Percentiles rank a stretch among this genome's conserved stretches.
Evolutionary conservation across 2,113 vertebrate species (phyloP).

Genomic region (Setophaga coronata): DNA sequence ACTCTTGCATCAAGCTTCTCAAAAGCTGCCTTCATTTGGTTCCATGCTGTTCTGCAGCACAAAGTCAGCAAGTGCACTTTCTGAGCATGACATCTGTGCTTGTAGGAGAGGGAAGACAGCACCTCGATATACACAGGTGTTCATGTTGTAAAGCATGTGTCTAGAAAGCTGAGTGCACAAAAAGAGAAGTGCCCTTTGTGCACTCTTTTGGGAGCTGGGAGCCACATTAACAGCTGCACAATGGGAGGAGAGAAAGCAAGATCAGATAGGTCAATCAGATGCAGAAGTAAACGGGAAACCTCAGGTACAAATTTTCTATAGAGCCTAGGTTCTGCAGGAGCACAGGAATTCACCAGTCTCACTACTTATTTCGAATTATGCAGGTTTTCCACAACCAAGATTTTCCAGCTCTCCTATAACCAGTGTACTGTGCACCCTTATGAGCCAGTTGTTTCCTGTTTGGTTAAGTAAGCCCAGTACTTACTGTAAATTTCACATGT

Average conservation of each 20-base stretch:
- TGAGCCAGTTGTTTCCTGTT: neutral
- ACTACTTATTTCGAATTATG: neutral
- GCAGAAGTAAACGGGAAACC: neutral
- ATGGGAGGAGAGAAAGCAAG: neutral
- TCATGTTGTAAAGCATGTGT: neutral
- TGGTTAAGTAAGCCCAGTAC: neutral
- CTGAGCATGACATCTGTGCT: neutral
- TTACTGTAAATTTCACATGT: neutral
- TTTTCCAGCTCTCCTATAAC: neutral
- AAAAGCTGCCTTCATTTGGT: neutral
- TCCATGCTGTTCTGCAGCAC: neutral
- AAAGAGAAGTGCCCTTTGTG: neutral
- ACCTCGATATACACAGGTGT: neutral
- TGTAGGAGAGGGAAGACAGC: neutral
- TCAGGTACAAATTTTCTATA: neutral
- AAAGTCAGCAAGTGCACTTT: neutral
- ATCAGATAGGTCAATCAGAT: conserved; percentile 22
- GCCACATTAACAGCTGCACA: conserved; percentile 24
- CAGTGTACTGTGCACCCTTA: neutral
- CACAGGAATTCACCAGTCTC: neutral
- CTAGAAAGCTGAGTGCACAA: conserved; percentile 8
- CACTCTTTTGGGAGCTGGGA: neutral
- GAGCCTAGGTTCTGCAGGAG: neutral
- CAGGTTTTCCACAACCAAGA: neutral
- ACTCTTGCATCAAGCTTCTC: neutral